phyloP scores from a whole-genome alignment of 2,113 vertebrate genomes.

The Poeciliopsis prolifica region DNA sequence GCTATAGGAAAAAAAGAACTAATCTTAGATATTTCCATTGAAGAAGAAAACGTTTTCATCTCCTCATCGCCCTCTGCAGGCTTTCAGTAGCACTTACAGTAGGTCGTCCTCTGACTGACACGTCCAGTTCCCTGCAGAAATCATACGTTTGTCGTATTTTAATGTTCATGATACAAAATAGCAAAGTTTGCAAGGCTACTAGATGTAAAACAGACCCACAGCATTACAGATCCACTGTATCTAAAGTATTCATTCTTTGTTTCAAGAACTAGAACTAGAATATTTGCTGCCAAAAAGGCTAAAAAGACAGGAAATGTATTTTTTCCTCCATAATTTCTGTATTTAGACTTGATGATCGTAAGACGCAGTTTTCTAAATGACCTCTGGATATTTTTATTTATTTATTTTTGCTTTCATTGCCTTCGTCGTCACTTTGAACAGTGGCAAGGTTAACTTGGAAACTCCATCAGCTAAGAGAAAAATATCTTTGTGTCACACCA shows the following conservation, averaged over 20 bases:
- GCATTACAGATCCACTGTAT: background rate
- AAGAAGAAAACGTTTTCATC: no score
- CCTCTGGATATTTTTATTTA: background rate
- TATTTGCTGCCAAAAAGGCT: no score
- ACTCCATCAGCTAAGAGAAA: background rate
- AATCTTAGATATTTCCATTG: background rate
- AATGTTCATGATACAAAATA: background rate
- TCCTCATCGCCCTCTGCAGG: no score
- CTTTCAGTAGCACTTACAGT: no score
- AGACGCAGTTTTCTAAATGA: background rate
- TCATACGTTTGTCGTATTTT: no score
- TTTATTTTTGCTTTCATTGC: background rate
- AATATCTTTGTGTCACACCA: background rate
- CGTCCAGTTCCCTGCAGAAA: no score
- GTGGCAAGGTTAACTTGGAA: no score
- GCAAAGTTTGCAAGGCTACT: background rate
- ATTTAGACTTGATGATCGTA: background rate
- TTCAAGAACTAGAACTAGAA: background rate
- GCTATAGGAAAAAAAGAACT: background rate
- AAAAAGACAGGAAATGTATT: background rate
- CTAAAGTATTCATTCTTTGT: background rate
- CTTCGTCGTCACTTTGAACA: no score
- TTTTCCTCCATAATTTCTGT: background rate
- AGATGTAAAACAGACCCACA: background rate
- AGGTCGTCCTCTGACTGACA: background rate